Conservation (phyloP, 92 coral and sea anemone species). For the Virgularia gustaviana region DNA sequence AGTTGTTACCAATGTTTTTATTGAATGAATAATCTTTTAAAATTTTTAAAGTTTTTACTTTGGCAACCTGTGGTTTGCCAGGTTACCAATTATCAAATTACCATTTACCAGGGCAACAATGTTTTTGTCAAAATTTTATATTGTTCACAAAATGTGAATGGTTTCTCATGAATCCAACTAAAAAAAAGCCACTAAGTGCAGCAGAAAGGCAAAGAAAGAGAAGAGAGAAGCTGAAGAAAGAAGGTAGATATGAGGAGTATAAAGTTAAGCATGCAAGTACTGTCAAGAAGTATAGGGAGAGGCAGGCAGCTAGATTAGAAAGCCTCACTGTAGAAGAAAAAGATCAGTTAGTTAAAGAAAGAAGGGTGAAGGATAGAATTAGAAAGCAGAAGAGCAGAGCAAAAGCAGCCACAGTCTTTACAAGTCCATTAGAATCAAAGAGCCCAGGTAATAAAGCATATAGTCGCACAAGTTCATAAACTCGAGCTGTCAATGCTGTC, state of each 20-base stretch:
- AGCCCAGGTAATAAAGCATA: slow-evolving; percentile 7
- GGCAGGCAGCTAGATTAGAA: slow-evolving; percentile 26
- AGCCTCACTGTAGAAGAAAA: slow-evolving; percentile 31
- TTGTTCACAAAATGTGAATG: slow-evolving; percentile 28
- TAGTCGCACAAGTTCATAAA: slow-evolving; percentile 34
- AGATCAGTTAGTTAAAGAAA: slow-evolving; percentile 30
- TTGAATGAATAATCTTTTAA: no score
- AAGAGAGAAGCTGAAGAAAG: slow-evolving; percentile 42
- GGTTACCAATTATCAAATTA: slow-evolving; percentile 26
- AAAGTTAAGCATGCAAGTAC: slow-evolving; percentile 35
- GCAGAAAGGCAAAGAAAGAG: slow-evolving; percentile 46
- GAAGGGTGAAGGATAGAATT: slow-evolving; percentile 45
- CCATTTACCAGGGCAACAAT: slow-evolving; percentile 1
- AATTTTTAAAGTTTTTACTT: slow-evolving; percentile 18
- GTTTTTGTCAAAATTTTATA: slow-evolving; percentile 18
- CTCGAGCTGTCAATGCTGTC: slow-evolving; percentile 33
- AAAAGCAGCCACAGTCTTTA: slow-evolving; percentile 21
- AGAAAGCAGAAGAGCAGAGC: slow-evolving; percentile 46
- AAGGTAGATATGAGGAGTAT: slow-evolving; percentile 40
- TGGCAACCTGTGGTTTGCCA: slow-evolving; percentile 41
- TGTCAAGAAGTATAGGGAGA: slow-evolving; percentile 29
- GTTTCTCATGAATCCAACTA: slow-evolving; percentile 34
- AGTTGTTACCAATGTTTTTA: not conserved
- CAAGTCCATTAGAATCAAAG: not conserved
- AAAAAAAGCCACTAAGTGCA: slow-evolving; percentile 43